Evolutionary conservation across 2,888 invertebrate species (phyloP), one percentile per base, ranked within the genome.

Genomic region (Holacanthella duospinosa): DNA sequence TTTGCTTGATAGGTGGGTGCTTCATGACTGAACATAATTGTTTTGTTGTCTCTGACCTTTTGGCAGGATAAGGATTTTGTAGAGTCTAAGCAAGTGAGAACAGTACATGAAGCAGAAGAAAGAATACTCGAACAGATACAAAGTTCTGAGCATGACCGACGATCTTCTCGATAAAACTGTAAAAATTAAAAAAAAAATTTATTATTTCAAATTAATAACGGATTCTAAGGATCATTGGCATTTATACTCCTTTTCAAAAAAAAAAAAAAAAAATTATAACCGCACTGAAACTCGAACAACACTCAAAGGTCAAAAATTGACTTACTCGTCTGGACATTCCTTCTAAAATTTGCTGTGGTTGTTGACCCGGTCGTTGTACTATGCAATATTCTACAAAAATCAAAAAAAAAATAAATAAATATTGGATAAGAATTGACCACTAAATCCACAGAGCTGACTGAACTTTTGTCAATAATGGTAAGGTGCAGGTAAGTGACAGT

Each of bases 1-100:
- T 87, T 90, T 9, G 92, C 92, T 78, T 90, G 90, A 80, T 90
- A 92, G 61, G 90, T 88, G 6, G 92, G 91, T 1, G 90, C 88
- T 44, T 89, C 88, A 78, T 93, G 93, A 75, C 89, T 89, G 81
- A 91, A 93, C 79, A 88, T 88, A 59, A 92, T 92, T n/a, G 59
- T 59, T 27, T 59, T 59, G 28, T 59, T 59, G 28, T 59, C 59
- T 4, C 36, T 43, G 21, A 43, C 44, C 24, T 25, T 24, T 44
- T 48, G 48, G 21, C 92, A 93, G 48, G 48, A 48, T n/a, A 48
- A 21, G 21, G 48, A n/a, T 1, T 90, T 88, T 65, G 87, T 88
- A 59, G 89, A 83, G 60, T 90, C 87, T 57, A 92, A 88, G 79
- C 92, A 93, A 43, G 74, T 71, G 70, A 92, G 87, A 73, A 90